Base-by-base conservation (phyloP, 1,140 invertebrate genomes). In the Eupeodes corollae region DNA sequence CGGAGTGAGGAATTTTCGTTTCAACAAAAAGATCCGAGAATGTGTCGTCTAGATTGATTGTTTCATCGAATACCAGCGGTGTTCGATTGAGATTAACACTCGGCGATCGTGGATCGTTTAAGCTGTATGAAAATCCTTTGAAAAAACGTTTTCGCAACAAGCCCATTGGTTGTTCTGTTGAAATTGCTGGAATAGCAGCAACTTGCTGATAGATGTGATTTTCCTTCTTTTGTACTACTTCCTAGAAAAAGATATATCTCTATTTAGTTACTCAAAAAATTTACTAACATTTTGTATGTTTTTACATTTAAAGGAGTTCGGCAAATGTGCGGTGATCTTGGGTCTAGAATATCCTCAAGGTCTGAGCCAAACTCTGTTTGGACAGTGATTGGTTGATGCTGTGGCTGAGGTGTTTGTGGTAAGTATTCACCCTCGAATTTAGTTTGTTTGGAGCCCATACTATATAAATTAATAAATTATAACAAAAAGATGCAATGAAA, bases 71-170 rank as follows among this genome's bases (percentile, higher is more conserved):
- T n/a, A 71, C 49, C 14, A 73, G 53, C 0, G 71, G 71, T 3
- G 72, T 73, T 41, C 71, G 61, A 52, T 64, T 63, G 19, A 73
- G 51, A 45, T 70, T 63, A 39, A 56, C 33, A 32, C 55, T 58
- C 1, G 72, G 71, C 2, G 72, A 73, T 6, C 71, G 58, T 0
- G 71, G 71, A 62, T 73, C 71, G n/a, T 46, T 48, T 1, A 52
- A 14, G 10, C 53, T 61, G 0, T 59, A 49, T 1, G 62, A 40
- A 30, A 66, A 65, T 0, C 63, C 63, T 32, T 61, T 63, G 0
- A 66, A 44, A 12, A 66, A 38, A 1, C 63, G 54, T 41, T 60
- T 63, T 14, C 60, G 58, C 38, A 63, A 42, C 42, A 50, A 47
- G 0, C 51, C 43, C 38, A 54, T 55, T 13, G 58, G 38, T 42